Percentiles rank a stretch among this genome's conserved stretches.
phyloP scores from a whole-genome alignment of 2,797 vertebrate species.

The Morus bassanus region DNA sequence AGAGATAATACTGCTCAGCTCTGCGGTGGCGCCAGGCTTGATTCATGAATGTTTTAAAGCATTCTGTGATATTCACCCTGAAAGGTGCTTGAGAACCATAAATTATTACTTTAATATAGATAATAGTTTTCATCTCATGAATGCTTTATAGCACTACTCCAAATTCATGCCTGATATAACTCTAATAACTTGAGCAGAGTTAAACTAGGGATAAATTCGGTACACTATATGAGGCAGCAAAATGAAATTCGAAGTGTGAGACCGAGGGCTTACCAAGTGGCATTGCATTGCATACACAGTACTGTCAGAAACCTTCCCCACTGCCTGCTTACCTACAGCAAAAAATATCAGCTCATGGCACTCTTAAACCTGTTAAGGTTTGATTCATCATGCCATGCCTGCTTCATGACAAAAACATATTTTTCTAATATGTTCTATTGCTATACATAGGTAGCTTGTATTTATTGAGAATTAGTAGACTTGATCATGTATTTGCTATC shows the following conservation, averaged over 20 bases:
- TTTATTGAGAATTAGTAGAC: neutral
- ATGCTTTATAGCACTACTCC: conserved; percentile 38
- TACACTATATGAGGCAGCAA: neutral
- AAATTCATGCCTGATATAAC: conserved; percentile 37
- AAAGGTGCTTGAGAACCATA: conserved; percentile 39
- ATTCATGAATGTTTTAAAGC: conserved; percentile 45
- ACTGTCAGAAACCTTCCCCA: neutral
- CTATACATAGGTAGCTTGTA: neutral
- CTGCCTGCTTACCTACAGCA: neutral
- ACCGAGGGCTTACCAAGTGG: neutral
- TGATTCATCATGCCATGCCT: neutral
- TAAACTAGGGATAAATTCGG: conserved; percentile 9
- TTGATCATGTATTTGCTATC: neutral
- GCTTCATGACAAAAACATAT: accelerated
- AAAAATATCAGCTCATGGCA: neutral
- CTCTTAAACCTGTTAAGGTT: neutral
- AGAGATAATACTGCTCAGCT: neutral
- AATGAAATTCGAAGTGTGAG: neutral
- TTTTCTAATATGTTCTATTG: neutral
- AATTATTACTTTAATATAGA: conserved; percentile 60
- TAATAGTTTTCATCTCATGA: conserved; percentile 49
- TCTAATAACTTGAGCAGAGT: conserved; percentile 34
- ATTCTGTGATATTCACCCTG: conserved; percentile 15
- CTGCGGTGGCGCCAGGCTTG: neutral
- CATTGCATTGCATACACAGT: too few species aligned